Evolutionary conservation across 2,888 invertebrate species (phyloP), one percentile per base, ranked within the genome.

Genomic region (Aphidius colemani): DNA sequence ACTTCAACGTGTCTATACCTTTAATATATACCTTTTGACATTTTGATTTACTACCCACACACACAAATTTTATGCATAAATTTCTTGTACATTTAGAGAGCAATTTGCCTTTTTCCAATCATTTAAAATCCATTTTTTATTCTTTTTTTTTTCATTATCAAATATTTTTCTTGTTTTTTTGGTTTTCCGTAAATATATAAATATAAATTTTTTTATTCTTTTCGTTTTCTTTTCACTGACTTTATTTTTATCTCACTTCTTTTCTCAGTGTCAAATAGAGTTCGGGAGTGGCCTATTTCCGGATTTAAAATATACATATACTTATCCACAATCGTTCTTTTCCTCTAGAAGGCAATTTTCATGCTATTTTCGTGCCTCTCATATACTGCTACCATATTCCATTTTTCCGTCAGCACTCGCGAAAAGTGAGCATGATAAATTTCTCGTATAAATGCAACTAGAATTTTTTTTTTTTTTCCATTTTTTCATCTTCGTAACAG

Each of bases 261-360:
- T 10, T 44, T 18, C 44, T 44, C 8, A 55, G 55, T 55, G 55
- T 55, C 55, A 55, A 55, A 55, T 55, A 45, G 55, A 43, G 18
- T 44, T 55, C 55, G 55, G 55, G 55, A 55, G 43, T 55, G 55
- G 55, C 55, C 55, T 55, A 55, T 55, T 55, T 55, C 55, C 55
- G 43, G 55, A 55, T 44, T 55, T 18, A 43, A 55, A 55, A 44
- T 55, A 44, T 55, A 55, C 44, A 55, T 44, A 43, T 44, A 44
- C 44, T 9, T n/a, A n/a, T 43, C 9, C 11, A 55, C 55, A 44
- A 55, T 55, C 55, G 55, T 55, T 43, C 55, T 55, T 55, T 55
- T 44, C 55, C 30, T 43, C 18, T 30, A 44, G 55, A 9, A 55
- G 55, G 55, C 55, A 55, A 55, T 55, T 55, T 44, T 44, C 44